phyloP scores from a whole-genome alignment of 2,888 invertebrate species.

The Sminthurinus aureus region DNA sequence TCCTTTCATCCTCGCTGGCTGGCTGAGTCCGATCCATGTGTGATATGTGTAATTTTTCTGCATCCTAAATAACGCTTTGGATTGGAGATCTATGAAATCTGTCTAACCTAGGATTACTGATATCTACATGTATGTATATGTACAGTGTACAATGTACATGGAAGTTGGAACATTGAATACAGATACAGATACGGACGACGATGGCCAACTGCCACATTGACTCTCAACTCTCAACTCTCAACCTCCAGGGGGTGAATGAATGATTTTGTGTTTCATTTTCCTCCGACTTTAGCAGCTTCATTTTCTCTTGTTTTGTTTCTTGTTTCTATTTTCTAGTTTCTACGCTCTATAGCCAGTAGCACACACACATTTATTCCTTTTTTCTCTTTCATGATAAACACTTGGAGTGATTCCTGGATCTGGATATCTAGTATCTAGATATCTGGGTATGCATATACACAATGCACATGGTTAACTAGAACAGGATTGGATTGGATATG shows the following conservation, averaged over 20 bases:
- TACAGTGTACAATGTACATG: background rate
- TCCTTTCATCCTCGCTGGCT: background rate
- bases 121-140: background rate
- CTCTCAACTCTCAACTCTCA: slow-evolving; percentile 50
- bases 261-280: slow-evolving; percentile 40
- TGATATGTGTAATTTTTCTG: slow-evolving; percentile 14
- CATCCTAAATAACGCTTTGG: background rate
- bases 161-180: background rate
- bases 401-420: slow-evolving; percentile 16
- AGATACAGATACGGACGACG: background rate
- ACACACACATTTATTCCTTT: background rate
- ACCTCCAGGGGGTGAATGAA: too few relatives aligned
- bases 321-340: background rate
- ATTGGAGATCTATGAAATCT: background rate
- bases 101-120: background rate
- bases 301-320: background rate
- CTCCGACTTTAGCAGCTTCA: slow-evolving; percentile 31
- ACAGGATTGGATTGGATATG: too few relatives aligned
- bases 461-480: background rate
- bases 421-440: background rate
- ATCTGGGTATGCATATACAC: background rate
- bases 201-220: slow-evolving; percentile 53
- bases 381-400: slow-evolving; percentile 25
- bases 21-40: background rate
- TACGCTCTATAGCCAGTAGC: background rate